These are phyloP conservation scores for Xenus cinereus DNA, from an alignment of 2,113 vertebrate genomes.

Conservation along the genomic window DNA sequence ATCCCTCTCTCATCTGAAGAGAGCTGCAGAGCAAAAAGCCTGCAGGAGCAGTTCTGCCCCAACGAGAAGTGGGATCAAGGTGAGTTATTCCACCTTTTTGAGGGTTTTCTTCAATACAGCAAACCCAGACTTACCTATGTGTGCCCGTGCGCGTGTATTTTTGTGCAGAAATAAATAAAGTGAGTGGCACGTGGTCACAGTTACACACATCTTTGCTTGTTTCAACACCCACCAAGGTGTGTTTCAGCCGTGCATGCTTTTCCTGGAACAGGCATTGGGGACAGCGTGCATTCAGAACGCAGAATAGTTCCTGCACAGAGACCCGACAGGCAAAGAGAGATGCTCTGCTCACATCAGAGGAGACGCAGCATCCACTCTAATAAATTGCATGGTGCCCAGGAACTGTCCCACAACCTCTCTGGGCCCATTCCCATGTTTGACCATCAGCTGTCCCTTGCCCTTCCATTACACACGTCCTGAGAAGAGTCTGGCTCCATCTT, in stretches of 20 bases:
- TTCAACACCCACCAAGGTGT: background rate
- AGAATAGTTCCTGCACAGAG: background rate
- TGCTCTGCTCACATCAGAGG: background rate
- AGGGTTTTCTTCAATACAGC: background rate
- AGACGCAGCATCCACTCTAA: background rate
- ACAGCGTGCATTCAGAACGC: background rate
- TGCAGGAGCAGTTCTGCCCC: background rate
- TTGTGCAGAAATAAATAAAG: background rate
- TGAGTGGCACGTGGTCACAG: fast-evolving
- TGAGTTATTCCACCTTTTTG: background rate
- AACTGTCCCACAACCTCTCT: background rate
- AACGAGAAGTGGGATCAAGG: fast-evolving
- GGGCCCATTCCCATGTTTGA: background rate
- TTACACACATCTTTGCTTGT: background rate
- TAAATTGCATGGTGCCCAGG: background rate
- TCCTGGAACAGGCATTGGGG: background rate
- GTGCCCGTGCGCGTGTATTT: background rate
- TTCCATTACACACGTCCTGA: background rate
- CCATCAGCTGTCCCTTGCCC: background rate
- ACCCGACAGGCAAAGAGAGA: background rate
- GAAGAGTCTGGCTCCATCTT: background rate
- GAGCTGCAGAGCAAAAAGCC: background rate
- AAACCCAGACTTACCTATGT: background rate
- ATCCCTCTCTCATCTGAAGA: background rate
- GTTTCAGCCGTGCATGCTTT: background rate